A percentile compares a stretch with the other conserved stretches of the same genome.
phyloP scores from a whole-genome alignment of 2,888 invertebrate genomes.

The Metopia argyrocephala region DNA sequence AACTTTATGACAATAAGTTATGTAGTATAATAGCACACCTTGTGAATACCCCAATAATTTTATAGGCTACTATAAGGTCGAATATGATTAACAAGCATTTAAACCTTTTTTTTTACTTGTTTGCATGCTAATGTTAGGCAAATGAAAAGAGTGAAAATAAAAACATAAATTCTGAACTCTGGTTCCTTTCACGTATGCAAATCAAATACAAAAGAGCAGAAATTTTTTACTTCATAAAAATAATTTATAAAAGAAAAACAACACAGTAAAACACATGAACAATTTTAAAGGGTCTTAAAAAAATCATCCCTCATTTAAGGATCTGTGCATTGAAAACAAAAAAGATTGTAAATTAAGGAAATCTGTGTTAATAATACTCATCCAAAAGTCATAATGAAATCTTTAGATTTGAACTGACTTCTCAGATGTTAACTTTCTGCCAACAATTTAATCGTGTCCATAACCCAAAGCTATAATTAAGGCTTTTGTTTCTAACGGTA shows the following conservation, averaged over 20 bases:
- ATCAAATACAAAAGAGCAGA: constrained; percentile 19
- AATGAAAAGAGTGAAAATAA: constrained; percentile 11
- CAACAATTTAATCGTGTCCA: constrained; percentile 32
- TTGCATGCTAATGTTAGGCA: constrained; percentile 43
- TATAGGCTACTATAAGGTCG: too few relatives aligned
- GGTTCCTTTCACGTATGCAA: too few relatives aligned
- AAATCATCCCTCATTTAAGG: constrained; percentile 21
- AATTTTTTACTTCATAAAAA: too few relatives aligned
- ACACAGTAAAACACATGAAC: too few relatives aligned
- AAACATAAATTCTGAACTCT: background rate
- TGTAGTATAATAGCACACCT: too few relatives aligned
- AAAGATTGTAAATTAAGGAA: too few relatives aligned
- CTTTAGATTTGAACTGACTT: constrained; percentile 56
- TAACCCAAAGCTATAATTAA: constrained; percentile 56
- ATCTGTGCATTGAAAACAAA: too few relatives aligned
- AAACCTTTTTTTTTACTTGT: constrained; percentile 39
- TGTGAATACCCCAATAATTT: too few relatives aligned
- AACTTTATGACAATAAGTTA: too few relatives aligned
- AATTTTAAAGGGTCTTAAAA: background rate
- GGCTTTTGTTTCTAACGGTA: constrained; percentile 1
- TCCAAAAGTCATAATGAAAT: constrained; percentile 41
- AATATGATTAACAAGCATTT: too few relatives aligned
- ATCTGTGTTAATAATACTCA: constrained; percentile 55
- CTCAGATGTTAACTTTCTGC: constrained; percentile 55
- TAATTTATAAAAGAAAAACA: too few relatives aligned